Evolutionary conservation across 2,797 vertebrate species (phyloP).

Genomic region (Lateolabrax maculatus): DNA sequence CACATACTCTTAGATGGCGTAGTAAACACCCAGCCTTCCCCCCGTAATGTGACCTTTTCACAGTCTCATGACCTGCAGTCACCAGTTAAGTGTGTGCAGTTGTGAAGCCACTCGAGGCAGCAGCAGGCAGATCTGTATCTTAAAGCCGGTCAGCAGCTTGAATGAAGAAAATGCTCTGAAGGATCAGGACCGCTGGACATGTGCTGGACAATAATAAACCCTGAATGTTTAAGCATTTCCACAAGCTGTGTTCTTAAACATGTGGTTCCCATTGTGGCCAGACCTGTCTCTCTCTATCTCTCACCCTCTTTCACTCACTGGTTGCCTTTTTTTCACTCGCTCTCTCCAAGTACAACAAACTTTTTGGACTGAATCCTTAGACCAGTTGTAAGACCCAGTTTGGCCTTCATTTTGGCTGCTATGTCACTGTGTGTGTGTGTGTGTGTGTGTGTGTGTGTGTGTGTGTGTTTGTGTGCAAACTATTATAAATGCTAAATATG

Average conservation of each 20-base stretch:
- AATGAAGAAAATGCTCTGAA: slow-evolving; percentile 42
- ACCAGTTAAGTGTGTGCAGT: slow-evolving; percentile 32
- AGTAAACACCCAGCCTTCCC: too few species aligned
- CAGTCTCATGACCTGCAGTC: slow-evolving; percentile 2
- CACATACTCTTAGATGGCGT: not conserved
- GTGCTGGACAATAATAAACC: slow-evolving; percentile 63
- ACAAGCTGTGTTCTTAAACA: slow-evolving; percentile 68
- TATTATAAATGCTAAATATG: slow-evolving; percentile 13
- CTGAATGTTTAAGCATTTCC: slow-evolving; percentile 56
- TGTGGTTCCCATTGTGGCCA: slow-evolving; percentile 78
- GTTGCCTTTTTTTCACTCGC: slow-evolving; percentile 32
- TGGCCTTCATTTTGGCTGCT: slow-evolving; percentile 41
- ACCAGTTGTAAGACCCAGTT: slow-evolving; percentile 49
- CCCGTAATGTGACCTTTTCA: slow-evolving; percentile 27
- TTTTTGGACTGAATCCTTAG: slow-evolving; percentile 52
- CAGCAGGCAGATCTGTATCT: slow-evolving; percentile 44
- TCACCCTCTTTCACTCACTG: slow-evolving; percentile 10
- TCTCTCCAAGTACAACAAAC: slow-evolving; percentile 74
- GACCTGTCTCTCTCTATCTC: slow-evolving; percentile 13
- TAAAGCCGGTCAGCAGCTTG: slow-evolving; percentile 11
- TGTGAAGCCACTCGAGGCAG: slow-evolving; percentile 16
- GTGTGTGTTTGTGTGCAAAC: not conserved
- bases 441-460: slow-evolving; percentile 2
- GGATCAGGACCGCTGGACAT: slow-evolving; percentile 47
- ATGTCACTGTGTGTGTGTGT: slow-evolving; percentile 9